Evolutionary conservation across 2,888 invertebrate genomes (phyloP).

Genomic region (Cerceris rybyensis): DNA sequence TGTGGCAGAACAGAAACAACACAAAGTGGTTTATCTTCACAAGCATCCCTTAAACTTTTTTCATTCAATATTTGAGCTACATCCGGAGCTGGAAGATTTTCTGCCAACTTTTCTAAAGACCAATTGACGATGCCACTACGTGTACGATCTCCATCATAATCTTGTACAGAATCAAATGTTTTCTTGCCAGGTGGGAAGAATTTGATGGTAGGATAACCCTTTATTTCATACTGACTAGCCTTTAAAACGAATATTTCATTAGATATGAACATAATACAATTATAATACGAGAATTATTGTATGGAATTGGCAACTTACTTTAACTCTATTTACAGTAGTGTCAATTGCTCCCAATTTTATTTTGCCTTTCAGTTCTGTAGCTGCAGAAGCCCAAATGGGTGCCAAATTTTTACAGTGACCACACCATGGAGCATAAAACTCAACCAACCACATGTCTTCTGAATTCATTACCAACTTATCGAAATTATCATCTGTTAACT

Average conservation of each 20-base stretch:
- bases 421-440: conserved; percentile 99
- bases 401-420: conserved; percentile 98
- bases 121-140: conserved; percentile 94
- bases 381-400: conserved; percentile 98
- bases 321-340: conserved; percentile 94
- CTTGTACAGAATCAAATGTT: conserved; percentile 86
- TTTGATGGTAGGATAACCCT: conserved; percentile 98
- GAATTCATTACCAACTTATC: conserved; percentile 94
- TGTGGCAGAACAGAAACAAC: conserved; percentile 96
- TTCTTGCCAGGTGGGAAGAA: conserved; percentile 91
- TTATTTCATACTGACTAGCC: conserved; percentile 92
- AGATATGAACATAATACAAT: neutral
- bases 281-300: conserved; percentile 6
- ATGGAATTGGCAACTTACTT: conserved; percentile 76
- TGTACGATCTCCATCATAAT: conserved; percentile 97
- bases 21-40: conserved; percentile 94
- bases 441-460: conserved; percentile 98
- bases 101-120: conserved; percentile 93
- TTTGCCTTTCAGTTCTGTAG: conserved; percentile 96
- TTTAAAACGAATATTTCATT: conserved; percentile 33
- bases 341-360: conserved; percentile 97
- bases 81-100: conserved; percentile 95
- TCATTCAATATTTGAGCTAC: conserved; percentile 87
- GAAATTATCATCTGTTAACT: conserved; percentile 98
- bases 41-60: conserved; percentile 87